Evolutionary conservation across 2,888 invertebrate genomes (phyloP).

Genomic region (Oscheius onirici): DNA sequence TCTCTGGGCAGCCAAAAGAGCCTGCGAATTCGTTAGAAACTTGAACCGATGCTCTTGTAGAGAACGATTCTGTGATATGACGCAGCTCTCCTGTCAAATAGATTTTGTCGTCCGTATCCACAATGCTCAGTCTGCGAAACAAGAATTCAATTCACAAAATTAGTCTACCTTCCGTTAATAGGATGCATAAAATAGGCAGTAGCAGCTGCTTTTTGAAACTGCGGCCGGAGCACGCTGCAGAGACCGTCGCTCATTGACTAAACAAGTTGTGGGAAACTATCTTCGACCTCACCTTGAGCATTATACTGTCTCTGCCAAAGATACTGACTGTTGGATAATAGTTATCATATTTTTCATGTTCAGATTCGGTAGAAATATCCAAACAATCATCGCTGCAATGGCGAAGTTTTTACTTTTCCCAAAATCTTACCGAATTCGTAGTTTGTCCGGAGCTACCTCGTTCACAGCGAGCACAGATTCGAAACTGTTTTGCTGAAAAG

Average conservation of each 20-base stretch:
- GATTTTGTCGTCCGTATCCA: constrained; percentile 55
- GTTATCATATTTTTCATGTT: constrained; percentile 45
- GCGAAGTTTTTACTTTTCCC: no score
- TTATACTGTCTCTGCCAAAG: constrained; percentile 57
- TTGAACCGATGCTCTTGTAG: constrained; percentile 51
- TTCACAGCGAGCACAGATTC: constrained; percentile 16
- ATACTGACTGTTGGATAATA: constrained; percentile 57
- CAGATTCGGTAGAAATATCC: constrained; percentile 55
- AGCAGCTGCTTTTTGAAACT: constrained; percentile 50
- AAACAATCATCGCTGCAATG: constrained; percentile 55
- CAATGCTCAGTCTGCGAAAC: constrained; percentile 43
- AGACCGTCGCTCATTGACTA: constrained; percentile 47
- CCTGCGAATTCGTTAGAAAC: constrained; percentile 44
- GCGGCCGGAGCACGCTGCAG: constrained; percentile 55
- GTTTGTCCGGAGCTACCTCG: constrained; percentile 10
- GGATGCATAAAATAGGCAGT: constrained; percentile 54
- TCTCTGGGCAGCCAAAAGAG: constrained; percentile 44
- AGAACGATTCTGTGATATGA: constrained; percentile 47
- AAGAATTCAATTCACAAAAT: background rate
- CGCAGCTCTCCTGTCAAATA: constrained; percentile 54
- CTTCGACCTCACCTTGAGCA: constrained; percentile 43
- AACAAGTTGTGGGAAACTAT: background rate
- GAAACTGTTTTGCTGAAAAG: constrained; percentile 14
- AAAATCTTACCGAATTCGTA: background rate
- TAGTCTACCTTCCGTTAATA: constrained; percentile 44